Percentiles rank a stretch among this genome's conserved stretches.
phyloP scores from a whole-genome alignment of 2,888 invertebrate genomes.

The Abrostola tripartita region DNA sequence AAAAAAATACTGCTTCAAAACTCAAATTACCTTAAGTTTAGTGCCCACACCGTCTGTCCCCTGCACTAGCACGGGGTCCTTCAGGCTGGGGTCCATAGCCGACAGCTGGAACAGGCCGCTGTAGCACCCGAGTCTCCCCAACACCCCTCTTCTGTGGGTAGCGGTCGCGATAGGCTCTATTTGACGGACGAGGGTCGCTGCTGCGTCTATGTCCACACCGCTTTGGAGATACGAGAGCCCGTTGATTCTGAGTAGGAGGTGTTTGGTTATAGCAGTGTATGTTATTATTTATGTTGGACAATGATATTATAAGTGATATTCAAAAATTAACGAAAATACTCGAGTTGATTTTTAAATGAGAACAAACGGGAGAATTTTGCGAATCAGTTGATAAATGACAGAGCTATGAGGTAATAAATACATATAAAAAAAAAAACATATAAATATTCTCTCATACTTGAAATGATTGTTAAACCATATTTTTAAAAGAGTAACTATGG shows the following conservation, averaged over 20 bases:
- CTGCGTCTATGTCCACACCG: constrained; percentile 98
- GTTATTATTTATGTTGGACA: too few relatives aligned
- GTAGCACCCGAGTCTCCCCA: constrained; percentile 96
- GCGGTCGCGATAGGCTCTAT: constrained; percentile 94
- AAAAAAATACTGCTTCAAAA: neutral
- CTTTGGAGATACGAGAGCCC: constrained; percentile 95
- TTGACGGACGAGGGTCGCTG: constrained; percentile 94
- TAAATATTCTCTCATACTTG: too few relatives aligned
- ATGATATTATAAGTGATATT: too few relatives aligned
- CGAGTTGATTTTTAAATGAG: too few relatives aligned
- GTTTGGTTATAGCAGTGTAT: neutral
- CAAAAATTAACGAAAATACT: too few relatives aligned
- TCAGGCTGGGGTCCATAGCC: constrained; percentile 89
- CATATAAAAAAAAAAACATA: too few relatives aligned
- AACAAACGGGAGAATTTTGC: too few relatives aligned
- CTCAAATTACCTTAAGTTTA: constrained; percentile 93
- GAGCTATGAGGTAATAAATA: too few relatives aligned
- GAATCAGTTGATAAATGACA: too few relatives aligned
- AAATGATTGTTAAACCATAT: too few relatives aligned
- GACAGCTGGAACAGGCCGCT: constrained; percentile 97
- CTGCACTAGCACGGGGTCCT: constrained; percentile 96
- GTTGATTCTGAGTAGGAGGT: constrained; percentile 80
- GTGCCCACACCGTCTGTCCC: constrained; percentile 99
- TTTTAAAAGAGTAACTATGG: too few relatives aligned
- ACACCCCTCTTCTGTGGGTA: constrained; percentile 93